phyloP scores from a whole-genome alignment of 1,140 invertebrate species.

The Bombus terrestris region DNA sequence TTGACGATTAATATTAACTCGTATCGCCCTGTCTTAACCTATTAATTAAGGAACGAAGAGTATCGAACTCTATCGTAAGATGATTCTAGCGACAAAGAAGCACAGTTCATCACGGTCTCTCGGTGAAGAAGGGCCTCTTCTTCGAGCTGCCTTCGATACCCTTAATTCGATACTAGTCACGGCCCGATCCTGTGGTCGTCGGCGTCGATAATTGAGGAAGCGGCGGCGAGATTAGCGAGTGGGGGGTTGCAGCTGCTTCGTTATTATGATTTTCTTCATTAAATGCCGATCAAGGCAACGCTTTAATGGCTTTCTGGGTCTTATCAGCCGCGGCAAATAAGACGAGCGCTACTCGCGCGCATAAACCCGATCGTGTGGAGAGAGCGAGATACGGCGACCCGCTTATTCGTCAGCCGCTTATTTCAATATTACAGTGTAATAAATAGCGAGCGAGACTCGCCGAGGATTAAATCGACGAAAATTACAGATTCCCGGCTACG shows the following conservation, averaged over 20 bases:
- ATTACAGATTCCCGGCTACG: constrained; percentile 28
- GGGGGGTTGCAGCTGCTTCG: constrained; percentile 41
- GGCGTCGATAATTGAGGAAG: constrained; percentile 62
- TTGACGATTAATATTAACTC: too few relatives aligned
- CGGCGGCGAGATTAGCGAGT: constrained; percentile 37
- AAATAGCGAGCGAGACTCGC: constrained; percentile 42
- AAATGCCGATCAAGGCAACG: constrained; percentile 70
- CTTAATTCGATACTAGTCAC: constrained; percentile 49
- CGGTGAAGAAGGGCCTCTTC: neutral
- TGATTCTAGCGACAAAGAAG: too few relatives aligned
- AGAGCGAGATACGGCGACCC: neutral
- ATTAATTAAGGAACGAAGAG: too few relatives aligned
- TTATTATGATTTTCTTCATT: constrained; percentile 74
- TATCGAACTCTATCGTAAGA: too few relatives aligned
- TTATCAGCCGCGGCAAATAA: constrained; percentile 24
- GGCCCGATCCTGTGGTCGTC: constrained; percentile 43
- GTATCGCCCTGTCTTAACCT: too few relatives aligned
- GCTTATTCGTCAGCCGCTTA: constrained; percentile 44
- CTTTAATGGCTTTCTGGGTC: constrained; percentile 42
- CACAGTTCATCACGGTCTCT: neutral
- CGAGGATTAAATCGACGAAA: constrained; percentile 52
- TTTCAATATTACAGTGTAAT: constrained; percentile 57
- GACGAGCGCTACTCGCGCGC: neutral
- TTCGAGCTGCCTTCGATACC: constrained; percentile 52
- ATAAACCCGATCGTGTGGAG: neutral